A percentile compares a stretch with the other conserved stretches of the same genome.
phyloP scores from a whole-genome alignment of 2,888 invertebrate genomes.

The Matsumyia berberina region DNA sequence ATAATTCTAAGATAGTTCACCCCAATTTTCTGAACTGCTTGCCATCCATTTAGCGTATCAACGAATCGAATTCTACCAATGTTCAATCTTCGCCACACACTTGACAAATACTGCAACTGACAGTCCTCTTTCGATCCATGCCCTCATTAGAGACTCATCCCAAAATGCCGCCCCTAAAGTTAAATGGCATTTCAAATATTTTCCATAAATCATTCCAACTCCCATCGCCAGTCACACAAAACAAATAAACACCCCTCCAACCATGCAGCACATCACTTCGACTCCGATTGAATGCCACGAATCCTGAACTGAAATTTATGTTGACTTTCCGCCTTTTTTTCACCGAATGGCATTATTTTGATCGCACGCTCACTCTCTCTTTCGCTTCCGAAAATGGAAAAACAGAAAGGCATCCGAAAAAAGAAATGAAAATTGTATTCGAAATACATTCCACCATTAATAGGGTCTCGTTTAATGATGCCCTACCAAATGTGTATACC shows the following conservation, averaged over 20 bases:
- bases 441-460: conserved; percentile 71
- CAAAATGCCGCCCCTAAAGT: conserved; percentile 15
- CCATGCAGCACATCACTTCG: conserved; percentile 41
- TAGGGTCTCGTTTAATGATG: conserved; percentile 74
- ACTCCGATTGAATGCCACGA: conserved; percentile 51
- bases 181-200: conserved; percentile 74
- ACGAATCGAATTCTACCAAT: not conserved
- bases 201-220: conserved; percentile 77
- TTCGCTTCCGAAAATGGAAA: conserved; percentile 43
- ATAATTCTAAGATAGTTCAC: not conserved
- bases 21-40: not conserved
- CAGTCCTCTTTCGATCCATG: not conserved
- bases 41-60: not conserved
- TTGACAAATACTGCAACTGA: conserved; percentile 37
- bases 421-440: conserved; percentile 31
- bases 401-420: conserved; percentile 7
- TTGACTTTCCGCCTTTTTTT: conserved; percentile 62
- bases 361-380: conserved; percentile 3
- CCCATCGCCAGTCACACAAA: conserved; percentile 15
- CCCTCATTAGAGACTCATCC: conserved; percentile 15
- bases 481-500: conserved; percentile 47
- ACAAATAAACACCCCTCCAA: conserved; percentile 16
- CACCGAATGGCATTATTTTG: conserved; percentile 50
- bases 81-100: not conserved
- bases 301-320: conserved; percentile 69